phyloP scores from a whole-genome alignment of 2,888 invertebrate species.

The Argyresthia albistria region DNA sequence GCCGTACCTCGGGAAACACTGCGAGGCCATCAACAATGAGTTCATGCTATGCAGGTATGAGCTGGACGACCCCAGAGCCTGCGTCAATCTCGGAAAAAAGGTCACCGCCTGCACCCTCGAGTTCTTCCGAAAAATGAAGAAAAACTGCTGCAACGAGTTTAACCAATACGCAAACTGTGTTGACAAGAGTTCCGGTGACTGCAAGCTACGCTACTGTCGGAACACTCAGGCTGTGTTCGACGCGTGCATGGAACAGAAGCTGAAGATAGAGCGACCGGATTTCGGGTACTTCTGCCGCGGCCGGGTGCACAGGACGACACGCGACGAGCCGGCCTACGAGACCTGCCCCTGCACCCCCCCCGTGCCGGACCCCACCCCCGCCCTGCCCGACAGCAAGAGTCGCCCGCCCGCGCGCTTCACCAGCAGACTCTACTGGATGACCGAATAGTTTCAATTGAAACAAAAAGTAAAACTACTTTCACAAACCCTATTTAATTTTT shows the following conservation, averaged over 20 bases:
- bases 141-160: slow-evolving; percentile 85
- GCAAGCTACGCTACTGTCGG: slow-evolving; percentile 79
- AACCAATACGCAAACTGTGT: slow-evolving; percentile 77
- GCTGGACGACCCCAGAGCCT: slow-evolving; percentile 85
- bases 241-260: slow-evolving; percentile 84
- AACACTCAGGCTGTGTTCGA: slow-evolving; percentile 88
- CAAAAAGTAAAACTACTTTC: no score
- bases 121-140: slow-evolving; percentile 88
- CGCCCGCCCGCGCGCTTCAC: slow-evolving; percentile 75
- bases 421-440: slow-evolving; percentile 70
- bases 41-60: slow-evolving; percentile 92
- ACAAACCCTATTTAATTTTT: no score
- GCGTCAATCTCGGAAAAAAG: slow-evolving; percentile 87
- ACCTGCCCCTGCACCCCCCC: slow-evolving; percentile 62
- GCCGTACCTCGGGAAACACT: slow-evolving; percentile 91
- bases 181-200: slow-evolving; percentile 82
- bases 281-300: slow-evolving; percentile 87
- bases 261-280: slow-evolving; percentile 82
- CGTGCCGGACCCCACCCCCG: slow-evolving; percentile 77
- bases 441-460: slow-evolving; percentile 21
- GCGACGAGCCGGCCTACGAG: slow-evolving; percentile 68
- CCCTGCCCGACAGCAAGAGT: slow-evolving; percentile 74
- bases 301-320: slow-evolving; percentile 71
- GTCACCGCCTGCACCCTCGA: slow-evolving; percentile 90
- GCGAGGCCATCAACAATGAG: slow-evolving; percentile 93